Evolutionary conservation across 2,797 vertebrate species (phyloP), one percentile per base, ranked within the genome.

Genomic region (Hapalemur alaotrensis): DNA sequence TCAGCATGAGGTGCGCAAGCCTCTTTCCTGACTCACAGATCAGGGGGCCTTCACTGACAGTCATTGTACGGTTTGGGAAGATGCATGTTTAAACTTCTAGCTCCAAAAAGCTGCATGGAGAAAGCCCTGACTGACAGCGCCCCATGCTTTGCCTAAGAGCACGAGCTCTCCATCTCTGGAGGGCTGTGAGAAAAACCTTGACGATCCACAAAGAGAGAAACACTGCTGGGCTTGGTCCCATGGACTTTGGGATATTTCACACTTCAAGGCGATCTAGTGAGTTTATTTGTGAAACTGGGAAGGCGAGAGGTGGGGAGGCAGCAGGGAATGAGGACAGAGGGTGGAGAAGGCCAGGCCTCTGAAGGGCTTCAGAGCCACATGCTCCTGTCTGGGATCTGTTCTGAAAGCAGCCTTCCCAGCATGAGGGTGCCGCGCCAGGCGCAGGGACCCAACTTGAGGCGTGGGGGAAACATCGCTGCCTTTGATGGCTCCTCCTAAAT

Each of bases 381-480:
- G 7, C 30, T 75, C 43, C 15, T 75, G 48, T 57, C 48, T 82
- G 12, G 5, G 12, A 23, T 67, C 15, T 70, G 6, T 93, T 57
- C 81, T 46, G 78, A 63, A 79, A 35, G 69, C 46, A 41, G 28
- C 75, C n/a, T 82, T 67, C 65, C n/a, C 32, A 5, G 9, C 4
- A 2, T 2, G 1, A 65, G 73, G 17, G 22, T 4, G 23, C 43
- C 0, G 0, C 38, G 1, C 69, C n/a, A 43, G 35, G 4, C 13
- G 6, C 1, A 7, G 28, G 48, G 15, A 41, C 20, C 85, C 50
- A 61, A 46, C 78, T 69, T 2, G 1, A 32, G 35, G n/a, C 15
- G 28, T 14, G 5, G 2, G 0, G 20, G 22, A 35, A 46, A 4
- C 13, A 5, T 63, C 5, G 0, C 11, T 84, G 70, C 65, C 35